These are phyloP conservation scores for Nycteola revayana DNA, from an alignment of 2,888 invertebrate species.

Conservation along the genomic window DNA sequence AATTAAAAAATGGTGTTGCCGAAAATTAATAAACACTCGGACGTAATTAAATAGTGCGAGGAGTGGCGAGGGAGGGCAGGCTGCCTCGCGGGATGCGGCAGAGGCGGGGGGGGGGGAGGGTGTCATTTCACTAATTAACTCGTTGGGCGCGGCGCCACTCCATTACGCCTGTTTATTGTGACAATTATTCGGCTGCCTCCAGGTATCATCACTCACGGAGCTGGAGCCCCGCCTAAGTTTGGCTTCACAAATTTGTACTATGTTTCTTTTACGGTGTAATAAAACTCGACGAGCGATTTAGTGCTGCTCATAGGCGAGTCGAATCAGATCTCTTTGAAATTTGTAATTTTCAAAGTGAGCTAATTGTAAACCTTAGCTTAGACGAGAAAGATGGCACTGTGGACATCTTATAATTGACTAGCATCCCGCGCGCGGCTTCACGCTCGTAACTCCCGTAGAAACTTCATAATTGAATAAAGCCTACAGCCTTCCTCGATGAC, in stretches of 20 bases:
- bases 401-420: no score
- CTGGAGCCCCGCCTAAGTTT: constrained; percentile 19
- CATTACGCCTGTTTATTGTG: constrained; percentile 75
- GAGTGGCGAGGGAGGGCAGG: constrained; percentile 25
- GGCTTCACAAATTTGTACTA: constrained; percentile 6
- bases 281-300: no score
- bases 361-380: no score
- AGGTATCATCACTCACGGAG: constrained; percentile 24
- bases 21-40: constrained; percentile 28
- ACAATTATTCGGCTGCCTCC: constrained; percentile 58
- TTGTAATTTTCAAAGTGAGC: no score
- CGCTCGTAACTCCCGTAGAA: no score
- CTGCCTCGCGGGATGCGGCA: constrained; percentile 15
- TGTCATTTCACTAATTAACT: constrained; percentile 66
- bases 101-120: constrained; percentile 32
- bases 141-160: constrained; percentile 65
- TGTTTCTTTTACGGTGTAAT: no score
- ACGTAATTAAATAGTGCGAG: constrained; percentile 27
- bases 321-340: no score
- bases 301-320: no score
- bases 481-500: no score
- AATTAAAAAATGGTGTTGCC: constrained; percentile 19
- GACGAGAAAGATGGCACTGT: no score
- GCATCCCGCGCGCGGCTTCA: no score
- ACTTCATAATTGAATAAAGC: no score